Evolutionary conservation across 2,113 vertebrate genomes (phyloP).

Genomic region (Thermophis baileyi): DNA sequence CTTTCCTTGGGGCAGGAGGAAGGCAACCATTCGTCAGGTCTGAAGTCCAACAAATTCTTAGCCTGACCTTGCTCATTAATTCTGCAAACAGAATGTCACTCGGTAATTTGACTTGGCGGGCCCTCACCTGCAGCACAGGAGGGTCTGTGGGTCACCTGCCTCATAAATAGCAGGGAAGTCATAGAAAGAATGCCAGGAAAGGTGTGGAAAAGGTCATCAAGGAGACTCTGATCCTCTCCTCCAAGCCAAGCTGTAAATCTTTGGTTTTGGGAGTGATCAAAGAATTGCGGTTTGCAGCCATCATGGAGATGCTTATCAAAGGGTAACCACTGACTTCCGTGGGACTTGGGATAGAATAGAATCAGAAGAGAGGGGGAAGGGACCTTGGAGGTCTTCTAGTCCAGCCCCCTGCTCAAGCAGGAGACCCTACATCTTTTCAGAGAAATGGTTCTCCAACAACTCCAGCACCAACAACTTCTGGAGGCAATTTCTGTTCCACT

Average conservation of each 20-base stretch:
- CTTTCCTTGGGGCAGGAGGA: neutral
- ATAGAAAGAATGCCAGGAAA: neutral
- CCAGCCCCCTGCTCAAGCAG: neutral
- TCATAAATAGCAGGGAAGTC: slow-evolving; percentile 1
- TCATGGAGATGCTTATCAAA: no score
- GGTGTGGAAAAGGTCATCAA: neutral
- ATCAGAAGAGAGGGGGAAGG: neutral
- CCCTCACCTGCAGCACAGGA: neutral
- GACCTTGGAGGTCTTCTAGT: neutral
- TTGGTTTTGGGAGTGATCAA: neutral
- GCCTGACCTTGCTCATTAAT: slow-evolving; percentile 2
- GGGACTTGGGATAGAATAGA: neutral
- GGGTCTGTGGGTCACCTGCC: slow-evolving; percentile 8
- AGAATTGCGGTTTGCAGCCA: neutral
- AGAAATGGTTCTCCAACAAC: neutral
- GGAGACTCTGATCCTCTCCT: no score
- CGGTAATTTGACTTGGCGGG: neutral
- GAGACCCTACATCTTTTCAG: neutral
- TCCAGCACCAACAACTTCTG: neutral
- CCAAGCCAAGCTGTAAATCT: no score
- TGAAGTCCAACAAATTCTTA: slow-evolving; percentile 6
- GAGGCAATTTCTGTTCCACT: neutral
- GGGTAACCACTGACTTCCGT: neutral
- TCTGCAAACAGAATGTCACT: neutral
- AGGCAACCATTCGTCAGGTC: neutral